Evolutionary conservation across 2,888 invertebrate species (phyloP).

Genomic region (Ephialtes manifestator): DNA sequence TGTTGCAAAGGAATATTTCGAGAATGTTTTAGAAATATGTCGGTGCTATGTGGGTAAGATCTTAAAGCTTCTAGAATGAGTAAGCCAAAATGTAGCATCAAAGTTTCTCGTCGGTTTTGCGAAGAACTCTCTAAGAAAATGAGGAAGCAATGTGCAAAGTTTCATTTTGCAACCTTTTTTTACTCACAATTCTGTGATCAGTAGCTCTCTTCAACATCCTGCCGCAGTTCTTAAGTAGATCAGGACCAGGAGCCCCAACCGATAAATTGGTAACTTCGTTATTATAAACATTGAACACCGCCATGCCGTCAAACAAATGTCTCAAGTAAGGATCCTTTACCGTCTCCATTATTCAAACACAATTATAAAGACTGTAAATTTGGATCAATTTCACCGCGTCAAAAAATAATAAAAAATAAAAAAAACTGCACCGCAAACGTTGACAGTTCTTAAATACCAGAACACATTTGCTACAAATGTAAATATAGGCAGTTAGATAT

Average conservation of each 20-base stretch:
- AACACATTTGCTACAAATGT: not conserved
- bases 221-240: constrained; percentile 86
- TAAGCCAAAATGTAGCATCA: no score
- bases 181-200: constrained; percentile 85
- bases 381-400: not conserved
- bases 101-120: no score
- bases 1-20: no score
- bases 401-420: no score
- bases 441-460: not conserved
- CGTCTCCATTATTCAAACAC: constrained; percentile 51
- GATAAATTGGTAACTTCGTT: constrained; percentile 86
- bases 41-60: no score
- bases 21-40: no score
- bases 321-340: constrained; percentile 80
- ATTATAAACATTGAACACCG: constrained; percentile 86
- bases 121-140: no score
- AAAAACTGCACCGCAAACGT: not conserved
- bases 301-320: constrained; percentile 86
- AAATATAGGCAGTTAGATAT: not conserved
- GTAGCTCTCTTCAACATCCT: constrained; percentile 86
- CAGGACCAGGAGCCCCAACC: constrained; percentile 88
- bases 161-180: not conserved
- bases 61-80: no score
- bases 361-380: not conserved
- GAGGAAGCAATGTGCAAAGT: not conserved